Evolutionary conservation across 2,888 invertebrate genomes (phyloP).

Genomic region (Ochropacha duplaris): DNA sequence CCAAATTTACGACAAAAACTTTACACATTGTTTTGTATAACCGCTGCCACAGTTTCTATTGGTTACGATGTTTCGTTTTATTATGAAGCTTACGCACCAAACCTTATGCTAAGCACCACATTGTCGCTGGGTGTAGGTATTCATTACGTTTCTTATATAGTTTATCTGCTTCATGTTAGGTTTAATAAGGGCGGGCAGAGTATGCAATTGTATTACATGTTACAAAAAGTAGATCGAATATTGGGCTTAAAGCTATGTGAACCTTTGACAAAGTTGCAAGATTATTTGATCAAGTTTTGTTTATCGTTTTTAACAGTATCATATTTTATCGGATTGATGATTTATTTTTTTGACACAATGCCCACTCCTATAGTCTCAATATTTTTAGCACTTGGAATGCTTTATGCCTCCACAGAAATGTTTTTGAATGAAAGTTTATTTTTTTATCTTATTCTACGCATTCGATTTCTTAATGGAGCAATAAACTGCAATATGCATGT

Average conservation of each 20-base stretch:
- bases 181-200: slow-evolving; percentile 25
- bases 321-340: slow-evolving; percentile 23
- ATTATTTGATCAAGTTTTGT: slow-evolving; percentile 19
- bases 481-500: slow-evolving; percentile 18
- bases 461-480: slow-evolving; percentile 31
- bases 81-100: slow-evolving; percentile 17
- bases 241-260: slow-evolving; percentile 21
- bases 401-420: slow-evolving; percentile 29
- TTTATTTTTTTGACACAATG: slow-evolving; percentile 16
- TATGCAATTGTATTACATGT: slow-evolving; percentile 23
- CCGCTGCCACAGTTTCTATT: slow-evolving; percentile 23
- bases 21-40: slow-evolving; percentile 32
- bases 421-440: slow-evolving; percentile 27
- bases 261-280: slow-evolving; percentile 23
- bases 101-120: not conserved
- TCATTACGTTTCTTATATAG: slow-evolving; percentile 26
- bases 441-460: slow-evolving; percentile 29
- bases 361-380: slow-evolving; percentile 21
- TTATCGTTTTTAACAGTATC: slow-evolving; percentile 13
- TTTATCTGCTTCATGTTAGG: slow-evolving; percentile 25
- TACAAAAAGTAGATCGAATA: slow-evolving; percentile 36
- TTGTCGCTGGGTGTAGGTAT: not conserved
- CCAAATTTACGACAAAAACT: slow-evolving; percentile 24
- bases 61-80: slow-evolving; percentile 20
- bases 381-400: slow-evolving; percentile 23